Base-by-base conservation (phyloP, 2,888 invertebrate genomes). In the Lagria hirta region DNA sequence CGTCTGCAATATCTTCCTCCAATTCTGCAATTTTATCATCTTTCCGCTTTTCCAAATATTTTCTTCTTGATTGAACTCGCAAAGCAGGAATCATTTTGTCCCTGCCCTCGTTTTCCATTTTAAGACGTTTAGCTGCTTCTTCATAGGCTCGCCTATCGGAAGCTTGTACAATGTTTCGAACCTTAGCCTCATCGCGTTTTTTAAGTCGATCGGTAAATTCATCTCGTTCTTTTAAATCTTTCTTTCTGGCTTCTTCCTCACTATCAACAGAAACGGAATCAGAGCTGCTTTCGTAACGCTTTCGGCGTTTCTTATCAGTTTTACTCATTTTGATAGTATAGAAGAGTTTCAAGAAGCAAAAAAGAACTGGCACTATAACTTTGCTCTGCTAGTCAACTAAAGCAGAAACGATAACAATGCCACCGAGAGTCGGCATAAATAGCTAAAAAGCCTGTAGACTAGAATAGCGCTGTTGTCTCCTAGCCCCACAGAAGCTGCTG, bases 1-100 rank as follows among this genome's bases (percentile, higher is more conserved):
- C 99, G 71, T 99, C 99, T 28, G 83, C 75, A 43, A 99, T 90
- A 65, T 96, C 95, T 3, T 87, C 90, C 73, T 97, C 97, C 33
- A 99, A 73, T 69, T 99, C 97, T 5, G 88, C 83, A 18, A 98
- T 82, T 75, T 99, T 99, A 65, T 99, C 98, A 43, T 88, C 92
- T 71, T 96, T 95, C 27, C 99, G 80, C 70, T 98, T 99, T 65
- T 90, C 89, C 57, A 99, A 77, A 70, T 99, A 99, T 62, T 92
- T 88, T 28, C 96, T 76, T 14, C 99, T 80, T 0, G 98, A 97
- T 65, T 95, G 88, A 10, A 94, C 77, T 18, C 99, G 78, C 13
- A 99, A 70, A 62, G 88, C 87, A 0, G 95, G 94, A 33, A 99
- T 74, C 53, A 95, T 79, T 68, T 88, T 90, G 37, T 88, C 88